Evolutionary conservation across 2,888 invertebrate species (phyloP), one percentile per base, ranked within the genome.

Genomic region (Griposia aprilina): DNA sequence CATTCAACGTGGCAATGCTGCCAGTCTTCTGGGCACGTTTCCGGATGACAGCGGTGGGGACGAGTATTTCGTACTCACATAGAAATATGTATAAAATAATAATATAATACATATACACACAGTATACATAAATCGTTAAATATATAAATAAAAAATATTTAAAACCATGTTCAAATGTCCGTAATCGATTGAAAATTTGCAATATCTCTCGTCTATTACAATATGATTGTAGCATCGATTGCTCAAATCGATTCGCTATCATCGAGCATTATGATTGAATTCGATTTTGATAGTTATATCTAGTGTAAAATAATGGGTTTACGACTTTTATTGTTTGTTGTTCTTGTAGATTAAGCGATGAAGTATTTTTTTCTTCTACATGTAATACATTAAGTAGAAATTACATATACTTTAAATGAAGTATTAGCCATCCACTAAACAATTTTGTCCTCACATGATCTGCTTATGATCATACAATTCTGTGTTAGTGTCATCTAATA

Each of bases 181-280:
- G 68, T 80, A 80, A 66, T 79, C 80, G 78, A 86, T 86, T 86
- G 72, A 78, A 68, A 77, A 45, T 41, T 2, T 41, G 7, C 41
- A 41, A 41, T 70, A 86, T n/a, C 5, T 76, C 78, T 78, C 69
- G 77, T 82, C 78, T 69, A 77, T 78, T 76, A 74, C 75, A 20
- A 79, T 78, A 74, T 73, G 63, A 87, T 82, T 65, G 66, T 71
- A 83, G 52, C 41, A 68, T 85, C 83, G 78, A 83, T 84, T 81
- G 78, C 78, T 59, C 45, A 81, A 80, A 88, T 82, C 76, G 81
- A 80, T 85, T 81, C 23, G 78, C 30, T 36, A 67, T 80, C 55
- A 67, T 41, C 65, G 70, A 69, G 45, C 30, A 71, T 73, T 63
- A 73, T 78, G 57, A 84, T 83, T 82, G 62, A 76, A 88, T 79